A percentile compares a stretch with the other conserved stretches of the same genome.
Conservation (phyloP, 2,888 invertebrate genomes). For the Galerucella calmariensis region DNA sequence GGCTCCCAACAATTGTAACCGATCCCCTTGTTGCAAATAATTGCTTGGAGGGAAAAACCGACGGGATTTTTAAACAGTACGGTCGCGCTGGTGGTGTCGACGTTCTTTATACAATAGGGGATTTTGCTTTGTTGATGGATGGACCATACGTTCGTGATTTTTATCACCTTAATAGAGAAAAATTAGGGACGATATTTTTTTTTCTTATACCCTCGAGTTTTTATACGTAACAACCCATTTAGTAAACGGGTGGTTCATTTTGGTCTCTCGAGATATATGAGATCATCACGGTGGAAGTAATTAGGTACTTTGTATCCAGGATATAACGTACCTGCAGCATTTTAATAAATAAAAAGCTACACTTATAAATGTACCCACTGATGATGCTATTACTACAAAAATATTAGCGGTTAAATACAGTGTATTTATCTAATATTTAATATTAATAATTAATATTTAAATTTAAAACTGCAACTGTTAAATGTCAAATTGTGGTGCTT, state of each 20-base stretch:
- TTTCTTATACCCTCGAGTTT: not conserved
- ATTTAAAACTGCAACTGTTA: too few relatives aligned
- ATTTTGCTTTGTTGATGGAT: slow-evolving; percentile 27
- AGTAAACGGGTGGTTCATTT: not conserved
- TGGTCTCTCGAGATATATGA: not conserved
- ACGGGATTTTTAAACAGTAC: slow-evolving; percentile 13
- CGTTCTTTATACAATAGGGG: slow-evolving; percentile 12
- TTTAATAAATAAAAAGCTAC: too few relatives aligned
- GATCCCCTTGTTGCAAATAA: slow-evolving; percentile 29
- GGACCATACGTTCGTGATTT: slow-evolving; percentile 26
- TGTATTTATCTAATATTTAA: too few relatives aligned
- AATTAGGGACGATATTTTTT: slow-evolving; percentile 19
- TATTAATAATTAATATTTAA: too few relatives aligned
- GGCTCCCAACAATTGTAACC: slow-evolving; percentile 29
- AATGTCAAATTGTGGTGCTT: too few relatives aligned
- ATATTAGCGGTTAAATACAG: too few relatives aligned
- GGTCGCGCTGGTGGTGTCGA: not conserved
- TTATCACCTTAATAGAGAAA: slow-evolving; percentile 29
- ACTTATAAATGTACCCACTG: too few relatives aligned
- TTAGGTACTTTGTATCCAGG: not conserved
- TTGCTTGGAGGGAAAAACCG: slow-evolving; percentile 25
- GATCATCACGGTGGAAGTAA: not conserved
- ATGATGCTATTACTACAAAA: too few relatives aligned
- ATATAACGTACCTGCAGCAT: too few relatives aligned
- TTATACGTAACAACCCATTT: not conserved